Conservation (phyloP, 1,140 invertebrate species). For the Drosophila serrata region DNA sequence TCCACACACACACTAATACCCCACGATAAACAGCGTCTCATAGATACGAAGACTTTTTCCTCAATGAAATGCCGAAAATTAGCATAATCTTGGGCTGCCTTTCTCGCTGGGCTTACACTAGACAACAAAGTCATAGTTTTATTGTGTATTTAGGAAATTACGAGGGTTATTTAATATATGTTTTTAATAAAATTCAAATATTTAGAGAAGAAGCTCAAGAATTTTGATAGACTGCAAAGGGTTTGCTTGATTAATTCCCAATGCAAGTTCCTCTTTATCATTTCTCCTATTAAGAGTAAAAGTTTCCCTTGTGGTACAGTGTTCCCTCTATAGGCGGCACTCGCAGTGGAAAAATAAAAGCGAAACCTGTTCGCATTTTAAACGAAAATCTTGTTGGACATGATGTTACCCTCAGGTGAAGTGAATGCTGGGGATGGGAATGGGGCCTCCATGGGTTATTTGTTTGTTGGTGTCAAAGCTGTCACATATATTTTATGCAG, state of each 20-base stretch:
- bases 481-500: constrained; percentile 79
- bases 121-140: neutral
- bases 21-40: constrained; percentile 23
- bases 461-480: constrained; percentile 81
- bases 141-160: neutral
- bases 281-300: neutral
- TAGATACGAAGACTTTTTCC: constrained; percentile 59
- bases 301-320: constrained; percentile 24
- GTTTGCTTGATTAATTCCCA: neutral
- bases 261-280: neutral
- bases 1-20: constrained; percentile 20
- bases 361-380: constrained; percentile 74
- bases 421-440: constrained; percentile 7
- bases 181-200: constrained; percentile 2
- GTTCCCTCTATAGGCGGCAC: constrained; percentile 30
- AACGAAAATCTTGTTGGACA: constrained; percentile 74
- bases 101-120: constrained; percentile 44
- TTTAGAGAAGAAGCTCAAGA: neutral
- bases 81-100: constrained; percentile 65
- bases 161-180: too few species aligned
- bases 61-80: constrained; percentile 79
- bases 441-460: constrained; percentile 61
- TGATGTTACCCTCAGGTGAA: constrained; percentile 53
- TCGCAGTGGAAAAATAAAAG: constrained; percentile 46
- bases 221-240: neutral